These are phyloP conservation scores for Choristoneura rosaceana DNA, from an alignment of 2,888 invertebrate species.

Conservation along the genomic window DNA sequence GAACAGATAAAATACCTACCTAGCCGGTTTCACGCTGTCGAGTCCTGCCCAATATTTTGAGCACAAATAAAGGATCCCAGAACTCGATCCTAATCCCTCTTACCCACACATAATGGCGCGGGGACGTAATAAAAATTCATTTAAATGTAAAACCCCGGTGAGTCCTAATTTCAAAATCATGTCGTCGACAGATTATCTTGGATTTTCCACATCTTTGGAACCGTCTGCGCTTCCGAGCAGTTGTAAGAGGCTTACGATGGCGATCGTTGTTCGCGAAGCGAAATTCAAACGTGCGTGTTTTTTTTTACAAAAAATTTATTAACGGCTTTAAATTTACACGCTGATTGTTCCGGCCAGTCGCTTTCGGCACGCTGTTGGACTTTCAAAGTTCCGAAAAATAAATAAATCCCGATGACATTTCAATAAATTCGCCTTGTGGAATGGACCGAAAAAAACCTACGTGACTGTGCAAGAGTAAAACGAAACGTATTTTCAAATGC, in stretches of 20 bases:
- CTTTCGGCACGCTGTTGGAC: constrained; percentile 6
- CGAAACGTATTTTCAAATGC: constrained; percentile 40
- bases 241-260: constrained; percentile 69
- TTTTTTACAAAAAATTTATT: constrained; percentile 26
- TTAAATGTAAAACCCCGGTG: constrained; percentile 66
- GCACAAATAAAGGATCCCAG: constrained; percentile 27
- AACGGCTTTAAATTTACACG: constrained; percentile 28
- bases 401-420: constrained; percentile 35
- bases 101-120: constrained; percentile 33
- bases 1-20: not conserved
- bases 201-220: constrained; percentile 70
- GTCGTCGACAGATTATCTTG: constrained; percentile 75
- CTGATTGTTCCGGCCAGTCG: constrained; percentile 25
- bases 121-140: constrained; percentile 51
- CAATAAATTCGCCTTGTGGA: constrained; percentile 40
- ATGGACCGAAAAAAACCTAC: constrained; percentile 32
- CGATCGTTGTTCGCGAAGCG: constrained; percentile 48
- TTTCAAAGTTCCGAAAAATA: constrained; percentile 26
- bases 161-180: constrained; percentile 74
- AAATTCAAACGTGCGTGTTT: constrained; percentile 44
- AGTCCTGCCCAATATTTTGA: constrained; percentile 27
- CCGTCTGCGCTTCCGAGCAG: constrained; percentile 54
- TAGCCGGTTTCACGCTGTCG: constrained; percentile 12
- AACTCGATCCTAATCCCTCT: constrained; percentile 34
- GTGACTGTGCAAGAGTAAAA: constrained; percentile 33